Conservation (phyloP, 2,888 invertebrate genomes). For the Cataglyphis rosenhaueri region DNA sequence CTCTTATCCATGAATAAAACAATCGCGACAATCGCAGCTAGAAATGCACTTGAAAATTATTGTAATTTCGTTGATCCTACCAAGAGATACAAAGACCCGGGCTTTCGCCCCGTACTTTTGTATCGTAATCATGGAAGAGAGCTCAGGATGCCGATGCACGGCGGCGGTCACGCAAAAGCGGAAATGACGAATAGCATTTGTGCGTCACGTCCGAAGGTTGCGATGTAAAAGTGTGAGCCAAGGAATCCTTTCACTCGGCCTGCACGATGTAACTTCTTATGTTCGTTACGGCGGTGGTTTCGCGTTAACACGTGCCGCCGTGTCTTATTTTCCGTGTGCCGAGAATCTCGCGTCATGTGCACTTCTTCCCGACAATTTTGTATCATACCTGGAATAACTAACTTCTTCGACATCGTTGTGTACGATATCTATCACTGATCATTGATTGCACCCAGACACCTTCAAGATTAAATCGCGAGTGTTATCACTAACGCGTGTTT, state of each 20-base stretch:
- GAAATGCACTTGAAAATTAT: slow-evolving; percentile 7
- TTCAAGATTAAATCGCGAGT: slow-evolving; percentile 20
- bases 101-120: slow-evolving; percentile 4
- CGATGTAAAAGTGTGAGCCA: slow-evolving; percentile 57
- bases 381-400: not conserved
- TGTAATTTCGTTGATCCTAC: slow-evolving; percentile 15
- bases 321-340: slow-evolving; percentile 24
- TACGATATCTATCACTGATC: slow-evolving; percentile 17
- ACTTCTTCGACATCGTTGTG: slow-evolving; percentile 7
- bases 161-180: slow-evolving; percentile 46
- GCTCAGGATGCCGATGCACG: not conserved
- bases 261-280: slow-evolving; percentile 56
- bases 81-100: not conserved
- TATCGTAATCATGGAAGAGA: not conserved
- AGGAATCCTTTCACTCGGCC: slow-evolving; percentile 67
- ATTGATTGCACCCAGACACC: not conserved
- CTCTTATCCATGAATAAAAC: not conserved
- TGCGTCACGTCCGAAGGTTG: slow-evolving; percentile 65
- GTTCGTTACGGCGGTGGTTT: slow-evolving; percentile 45
- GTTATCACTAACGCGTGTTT: not conserved
- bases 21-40: not conserved
- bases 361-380: not conserved
- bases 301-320: slow-evolving; percentile 44
- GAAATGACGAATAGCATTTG: slow-evolving; percentile 61
- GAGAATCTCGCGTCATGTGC: slow-evolving; percentile 5